A percentile compares a stretch with the other conserved stretches of the same genome.
Conservation (phyloP, 2,888 invertebrate species). For the Diachrysia chrysitis region DNA sequence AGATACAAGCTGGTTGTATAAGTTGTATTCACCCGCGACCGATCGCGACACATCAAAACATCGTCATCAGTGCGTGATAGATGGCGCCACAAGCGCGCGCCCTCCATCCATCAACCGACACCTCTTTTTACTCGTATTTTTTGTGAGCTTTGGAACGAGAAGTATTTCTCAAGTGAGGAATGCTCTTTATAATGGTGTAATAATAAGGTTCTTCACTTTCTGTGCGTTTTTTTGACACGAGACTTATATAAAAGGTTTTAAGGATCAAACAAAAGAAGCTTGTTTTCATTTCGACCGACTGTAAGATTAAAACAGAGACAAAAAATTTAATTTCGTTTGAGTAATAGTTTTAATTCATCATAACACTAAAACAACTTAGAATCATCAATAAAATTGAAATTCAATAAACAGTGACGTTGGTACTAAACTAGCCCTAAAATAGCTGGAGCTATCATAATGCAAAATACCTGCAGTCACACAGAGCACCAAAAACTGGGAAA, state of each 20-base stretch:
- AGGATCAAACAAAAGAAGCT: background rate
- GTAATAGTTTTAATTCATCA: too few relatives aligned
- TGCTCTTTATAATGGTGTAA: background rate
- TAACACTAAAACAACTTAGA: too few relatives aligned
- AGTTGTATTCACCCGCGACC: conserved; percentile 24
- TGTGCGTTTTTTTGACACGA: background rate
- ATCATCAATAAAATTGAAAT: too few relatives aligned
- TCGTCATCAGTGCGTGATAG: conserved; percentile 53
- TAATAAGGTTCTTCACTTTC: background rate
- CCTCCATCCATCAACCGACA: conserved; percentile 43
- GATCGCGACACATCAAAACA: conserved; percentile 38
- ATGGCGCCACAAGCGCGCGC: conserved; percentile 28
- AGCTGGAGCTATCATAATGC: too few relatives aligned
- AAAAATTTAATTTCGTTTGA: too few relatives aligned
- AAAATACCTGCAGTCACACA: too few relatives aligned
- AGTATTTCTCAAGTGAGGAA: conserved; percentile 7
- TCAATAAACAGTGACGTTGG: too few relatives aligned
- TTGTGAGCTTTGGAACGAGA: conserved; percentile 15
- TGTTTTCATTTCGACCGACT: background rate
- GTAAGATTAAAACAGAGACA: too few relatives aligned
- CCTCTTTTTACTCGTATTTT: conserved; percentile 25
- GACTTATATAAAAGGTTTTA: background rate
- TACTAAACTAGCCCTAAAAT: too few relatives aligned
- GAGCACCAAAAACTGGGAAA: background rate
- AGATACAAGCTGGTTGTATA: conserved; percentile 19